Conservation (phyloP, 2,888 invertebrate genomes). For the Eilema depressum region DNA sequence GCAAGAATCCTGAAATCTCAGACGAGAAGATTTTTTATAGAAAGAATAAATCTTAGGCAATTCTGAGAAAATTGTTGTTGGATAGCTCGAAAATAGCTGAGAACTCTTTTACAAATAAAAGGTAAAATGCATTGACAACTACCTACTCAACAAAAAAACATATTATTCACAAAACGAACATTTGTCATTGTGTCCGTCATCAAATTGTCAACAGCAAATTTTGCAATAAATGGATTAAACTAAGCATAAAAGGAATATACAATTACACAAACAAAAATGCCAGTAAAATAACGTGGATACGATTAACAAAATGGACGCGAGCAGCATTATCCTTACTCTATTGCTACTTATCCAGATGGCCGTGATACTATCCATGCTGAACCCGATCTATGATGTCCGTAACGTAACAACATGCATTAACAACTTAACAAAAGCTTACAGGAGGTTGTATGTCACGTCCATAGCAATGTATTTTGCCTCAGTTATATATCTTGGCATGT, state of each 20-base stretch:
- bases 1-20: too few species aligned
- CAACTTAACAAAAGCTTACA: constrained; percentile 50
- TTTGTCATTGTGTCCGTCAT: constrained; percentile 52
- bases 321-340: constrained; percentile 62
- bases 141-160: constrained; percentile 56
- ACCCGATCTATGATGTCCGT: constrained; percentile 70
- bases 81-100: not conserved
- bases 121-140: not conserved
- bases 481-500: constrained; percentile 74
- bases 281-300: constrained; percentile 27
- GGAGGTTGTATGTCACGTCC: constrained; percentile 46
- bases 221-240: constrained; percentile 8
- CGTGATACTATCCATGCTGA: constrained; percentile 68
- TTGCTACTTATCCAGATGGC: constrained; percentile 73
- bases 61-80: too few species aligned
- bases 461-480: constrained; percentile 61
- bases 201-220: constrained; percentile 11
- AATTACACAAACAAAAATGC: constrained; percentile 9
- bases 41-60: too few species aligned
- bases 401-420: constrained; percentile 61
- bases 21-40: too few species aligned
- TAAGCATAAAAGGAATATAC: not conserved
- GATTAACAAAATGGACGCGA: constrained; percentile 66
- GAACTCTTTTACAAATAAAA: not conserved
- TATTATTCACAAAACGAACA: constrained; percentile 59